Conservation (phyloP, 2,888 invertebrate species). For the Antitype chi region DNA sequence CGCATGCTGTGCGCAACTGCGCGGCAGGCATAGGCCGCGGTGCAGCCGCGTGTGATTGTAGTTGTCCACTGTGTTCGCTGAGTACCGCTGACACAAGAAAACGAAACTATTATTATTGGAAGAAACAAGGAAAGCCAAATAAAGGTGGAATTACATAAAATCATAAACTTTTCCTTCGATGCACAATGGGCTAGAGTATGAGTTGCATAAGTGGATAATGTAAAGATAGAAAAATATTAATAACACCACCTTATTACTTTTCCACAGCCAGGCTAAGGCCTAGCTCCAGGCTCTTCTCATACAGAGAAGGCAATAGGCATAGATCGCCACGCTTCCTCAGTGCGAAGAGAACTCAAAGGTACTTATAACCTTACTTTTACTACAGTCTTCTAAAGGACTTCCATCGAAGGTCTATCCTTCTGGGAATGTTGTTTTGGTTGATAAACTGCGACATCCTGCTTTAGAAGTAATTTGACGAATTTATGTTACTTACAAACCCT, state of each 20-base stretch:
- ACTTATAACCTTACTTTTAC: background rate
- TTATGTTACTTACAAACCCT: slow-evolving; percentile 2
- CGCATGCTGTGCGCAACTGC: slow-evolving; percentile 70
- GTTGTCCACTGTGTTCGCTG: slow-evolving; percentile 84
- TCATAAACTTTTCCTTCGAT: background rate
- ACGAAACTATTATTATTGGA: background rate
- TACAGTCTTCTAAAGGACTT: background rate
- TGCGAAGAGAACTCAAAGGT: background rate
- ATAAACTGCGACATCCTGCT: too few relatives aligned
- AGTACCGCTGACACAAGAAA: slow-evolving; percentile 76
- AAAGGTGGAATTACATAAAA: background rate
- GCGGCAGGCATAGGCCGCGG: slow-evolving; percentile 82
- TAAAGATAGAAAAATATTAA: background rate
- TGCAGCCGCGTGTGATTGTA: slow-evolving; percentile 87
- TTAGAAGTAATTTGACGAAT: background rate
- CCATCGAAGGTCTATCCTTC: background rate
- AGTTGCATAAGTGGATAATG: background rate
- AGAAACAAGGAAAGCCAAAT: background rate
- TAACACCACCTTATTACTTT: background rate
- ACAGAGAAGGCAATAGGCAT: background rate
- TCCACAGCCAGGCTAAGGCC: background rate
- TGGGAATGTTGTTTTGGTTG: background rate
- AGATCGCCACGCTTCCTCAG: background rate
- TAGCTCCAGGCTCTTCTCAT: too few relatives aligned
- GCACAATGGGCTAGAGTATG: background rate